Base-by-base conservation (phyloP, 2,797 vertebrate species). In the Xenopus petersii region DNA sequence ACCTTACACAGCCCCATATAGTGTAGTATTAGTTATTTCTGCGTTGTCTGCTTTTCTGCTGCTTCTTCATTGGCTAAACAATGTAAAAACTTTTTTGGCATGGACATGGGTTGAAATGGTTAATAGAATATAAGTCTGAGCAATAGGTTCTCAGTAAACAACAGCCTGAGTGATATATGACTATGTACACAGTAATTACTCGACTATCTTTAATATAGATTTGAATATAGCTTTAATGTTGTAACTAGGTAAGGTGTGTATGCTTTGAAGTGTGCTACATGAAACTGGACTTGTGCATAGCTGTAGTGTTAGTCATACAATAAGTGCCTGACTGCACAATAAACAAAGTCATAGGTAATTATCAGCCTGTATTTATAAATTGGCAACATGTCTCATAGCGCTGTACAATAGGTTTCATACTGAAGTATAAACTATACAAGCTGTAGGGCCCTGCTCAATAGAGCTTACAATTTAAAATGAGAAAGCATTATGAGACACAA, bases 211-310 rank as follows among this genome's bases (percentile, higher is more conserved):
- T 68, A 73, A 54, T 56, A 67, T 24, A 58, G 11, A 59, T 61
- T 46, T 67, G 67, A 33, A 46, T 30, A 30, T 30, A 30, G 2
- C 2, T 30, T 30, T 2, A 30, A 30, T 2, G 56, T 67, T 62
- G 54, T 36, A 72, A 55, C 64, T 71, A 61, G 48, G 33, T 46
- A 61, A 66, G 68, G 47, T 67, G 55, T 66, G 26, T 66, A 59
- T 4, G 36, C 10, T 12, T 55, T 48, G 26, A 12, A 21, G 51
- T 59, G 16, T 42, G 51, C 30, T 2, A 10, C 6, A 17, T 56
- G 8, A 16, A 36, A 10, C 33, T 1, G 26, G 26, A 4, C 26
- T 30, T 2, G 0, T 68, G n/a, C 26, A 58, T 69, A 58, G 67
- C 10, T 11, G 30, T 46, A 13, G 26, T 26, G 33, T 69, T 58